These are phyloP conservation scores for Eustalomyia histrio DNA, from an alignment of 2,888 invertebrate species.

Conservation along the genomic window DNA sequence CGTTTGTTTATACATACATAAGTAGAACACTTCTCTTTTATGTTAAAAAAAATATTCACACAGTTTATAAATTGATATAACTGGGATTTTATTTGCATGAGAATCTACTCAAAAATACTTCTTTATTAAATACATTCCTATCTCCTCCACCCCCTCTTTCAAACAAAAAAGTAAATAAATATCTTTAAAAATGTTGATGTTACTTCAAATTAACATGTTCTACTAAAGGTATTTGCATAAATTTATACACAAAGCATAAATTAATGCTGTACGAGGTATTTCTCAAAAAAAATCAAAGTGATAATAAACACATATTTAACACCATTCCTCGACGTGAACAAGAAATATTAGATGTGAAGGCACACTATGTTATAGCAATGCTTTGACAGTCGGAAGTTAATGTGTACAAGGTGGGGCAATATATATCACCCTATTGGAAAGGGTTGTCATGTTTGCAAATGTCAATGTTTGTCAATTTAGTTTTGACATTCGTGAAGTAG, in stretches of 20 bases:
- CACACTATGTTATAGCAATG: too few species aligned
- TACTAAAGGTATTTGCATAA: conserved; percentile 49
- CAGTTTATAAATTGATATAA: conserved; percentile 32
- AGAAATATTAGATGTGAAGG: too few species aligned
- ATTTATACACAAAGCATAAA: conserved; percentile 43
- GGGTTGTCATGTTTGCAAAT: too few species aligned
- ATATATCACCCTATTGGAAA: too few species aligned
- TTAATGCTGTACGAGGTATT: conserved; percentile 37
- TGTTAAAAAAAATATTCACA: conserved; percentile 9
- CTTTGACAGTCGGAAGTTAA: too few species aligned
- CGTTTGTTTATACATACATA: background rate
- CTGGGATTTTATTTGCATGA: conserved; percentile 3
- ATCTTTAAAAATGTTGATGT: conserved; percentile 17
- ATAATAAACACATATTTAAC: background rate
- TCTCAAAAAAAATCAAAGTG: background rate
- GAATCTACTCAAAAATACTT: background rate
- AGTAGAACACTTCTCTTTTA: conserved; percentile 35
- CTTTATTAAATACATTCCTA: conserved; percentile 14
- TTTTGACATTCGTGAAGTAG: too few species aligned
- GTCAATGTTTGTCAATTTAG: too few species aligned
- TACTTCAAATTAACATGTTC: conserved; percentile 34
- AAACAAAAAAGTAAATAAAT: conserved; percentile 14
- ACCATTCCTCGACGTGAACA: background rate
- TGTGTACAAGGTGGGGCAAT: too few species aligned
- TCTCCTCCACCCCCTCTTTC: background rate